Percentiles rank a stretch among this genome's conserved stretches.
phyloP scores from a whole-genome alignment of 2,797 vertebrate species.

The Typhlichthys eigenmanni region DNA sequence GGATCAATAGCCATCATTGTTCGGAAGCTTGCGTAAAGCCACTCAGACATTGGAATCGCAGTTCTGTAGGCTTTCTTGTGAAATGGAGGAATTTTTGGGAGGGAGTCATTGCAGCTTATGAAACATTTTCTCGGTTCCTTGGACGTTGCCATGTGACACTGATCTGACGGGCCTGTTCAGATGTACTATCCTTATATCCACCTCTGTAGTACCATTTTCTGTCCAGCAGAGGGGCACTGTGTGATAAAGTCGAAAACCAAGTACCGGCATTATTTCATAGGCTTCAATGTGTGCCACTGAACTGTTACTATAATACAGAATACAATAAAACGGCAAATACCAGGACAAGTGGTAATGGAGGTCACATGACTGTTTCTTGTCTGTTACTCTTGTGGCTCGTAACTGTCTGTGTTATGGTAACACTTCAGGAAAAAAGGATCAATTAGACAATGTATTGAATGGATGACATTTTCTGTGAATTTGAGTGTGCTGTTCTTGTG shows the following conservation, averaged over 20 bases:
- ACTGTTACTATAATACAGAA: constrained; percentile 24
- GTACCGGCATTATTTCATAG: constrained; percentile 3
- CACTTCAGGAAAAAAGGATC: constrained; percentile 50
- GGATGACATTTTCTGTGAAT: constrained; percentile 35
- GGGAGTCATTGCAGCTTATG: constrained; percentile 14
- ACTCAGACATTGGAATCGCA: constrained; percentile 6
- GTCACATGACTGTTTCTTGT: constrained; percentile 56
- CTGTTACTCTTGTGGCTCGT: constrained; percentile 22
- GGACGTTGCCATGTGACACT: constrained; percentile 9
- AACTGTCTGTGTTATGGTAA: constrained; percentile 24
- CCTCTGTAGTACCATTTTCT: constrained; percentile 11
- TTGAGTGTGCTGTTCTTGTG: constrained; percentile 53
- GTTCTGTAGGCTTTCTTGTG: constrained; percentile 11
- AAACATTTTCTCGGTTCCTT: constrained; percentile 9
- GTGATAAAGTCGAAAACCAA: constrained; percentile 29
- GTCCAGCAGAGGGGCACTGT: constrained; percentile 13
- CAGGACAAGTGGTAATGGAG: constrained; percentile 18
- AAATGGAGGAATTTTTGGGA: constrained; percentile 17
- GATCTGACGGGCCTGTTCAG: constrained; percentile 15
- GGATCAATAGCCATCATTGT: constrained; percentile 10
- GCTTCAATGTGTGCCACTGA: constrained; percentile 18
- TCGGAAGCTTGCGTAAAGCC: constrained; percentile 8
- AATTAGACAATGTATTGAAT: constrained; percentile 46
- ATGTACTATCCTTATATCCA: constrained; percentile 10
- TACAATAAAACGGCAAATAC: constrained; percentile 26